Evolutionary conservation across 1,140 invertebrate species (phyloP).

Genomic region (Conus ventricosus): DNA sequence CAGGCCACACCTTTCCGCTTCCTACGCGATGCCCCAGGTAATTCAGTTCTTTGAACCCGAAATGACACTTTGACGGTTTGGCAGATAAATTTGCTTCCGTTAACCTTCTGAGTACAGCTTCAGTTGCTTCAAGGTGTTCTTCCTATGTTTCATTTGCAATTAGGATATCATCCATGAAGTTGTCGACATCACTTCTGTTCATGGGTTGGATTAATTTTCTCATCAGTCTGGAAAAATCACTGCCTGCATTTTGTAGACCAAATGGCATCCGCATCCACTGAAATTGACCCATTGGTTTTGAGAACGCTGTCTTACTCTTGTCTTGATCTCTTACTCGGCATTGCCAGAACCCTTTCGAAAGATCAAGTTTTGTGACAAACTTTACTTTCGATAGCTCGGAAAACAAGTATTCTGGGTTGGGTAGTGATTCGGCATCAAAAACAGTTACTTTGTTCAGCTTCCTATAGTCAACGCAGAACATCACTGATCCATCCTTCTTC

Average conservation of each 20-base stretch:
- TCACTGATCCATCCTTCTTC: slow-evolving; percentile 73
- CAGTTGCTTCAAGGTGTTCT: neutral
- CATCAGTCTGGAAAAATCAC: slow-evolving; percentile 43
- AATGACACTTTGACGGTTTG: slow-evolving; percentile 42
- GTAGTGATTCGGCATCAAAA: slow-evolving; percentile 55
- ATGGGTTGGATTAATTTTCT: slow-evolving; percentile 34
- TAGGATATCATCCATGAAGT: slow-evolving; percentile 33
- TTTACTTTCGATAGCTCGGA: too few relatives aligned
- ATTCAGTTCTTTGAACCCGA: slow-evolving; percentile 32
- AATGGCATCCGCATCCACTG: slow-evolving; percentile 49
- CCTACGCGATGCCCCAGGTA: slow-evolving; percentile 48
- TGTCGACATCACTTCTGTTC: neutral
- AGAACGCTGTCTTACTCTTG: slow-evolving; percentile 38
- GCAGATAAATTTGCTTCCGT: slow-evolving; percentile 34
- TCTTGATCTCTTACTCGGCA: slow-evolving; percentile 20
- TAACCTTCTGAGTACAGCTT: neutral
- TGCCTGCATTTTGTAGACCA: slow-evolving; percentile 47
- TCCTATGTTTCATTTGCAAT: slow-evolving; percentile 20
- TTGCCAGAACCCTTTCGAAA: slow-evolving; percentile 49
- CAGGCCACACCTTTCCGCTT: slow-evolving; percentile 58
- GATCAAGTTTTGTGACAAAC: slow-evolving; percentile 41
- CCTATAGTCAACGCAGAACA: slow-evolving; percentile 76
- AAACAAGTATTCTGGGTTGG: slow-evolving; percentile 13
- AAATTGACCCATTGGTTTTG: slow-evolving; percentile 32
- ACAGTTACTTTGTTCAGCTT: slow-evolving; percentile 48